Conservation (phyloP, 2,797 vertebrate genomes). For the Sebastes iracundus region DNA sequence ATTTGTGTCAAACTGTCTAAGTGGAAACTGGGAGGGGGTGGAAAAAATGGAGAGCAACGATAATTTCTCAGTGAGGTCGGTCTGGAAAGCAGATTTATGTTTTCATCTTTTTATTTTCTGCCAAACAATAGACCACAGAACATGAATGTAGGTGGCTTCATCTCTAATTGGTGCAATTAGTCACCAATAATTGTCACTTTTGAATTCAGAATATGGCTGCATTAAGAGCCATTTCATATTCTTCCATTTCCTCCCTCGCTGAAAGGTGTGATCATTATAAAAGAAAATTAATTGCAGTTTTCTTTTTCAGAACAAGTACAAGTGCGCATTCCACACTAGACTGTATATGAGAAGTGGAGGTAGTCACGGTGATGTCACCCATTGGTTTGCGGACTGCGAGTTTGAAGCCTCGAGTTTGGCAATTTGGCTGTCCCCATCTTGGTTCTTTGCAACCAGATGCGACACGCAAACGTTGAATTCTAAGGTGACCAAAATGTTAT, state of each 20-base stretch:
- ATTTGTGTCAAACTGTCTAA: constrained; percentile 41
- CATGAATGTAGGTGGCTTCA: not conserved
- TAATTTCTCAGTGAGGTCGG: not conserved
- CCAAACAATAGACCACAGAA: not conserved
- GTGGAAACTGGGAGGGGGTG: constrained; percentile 16
- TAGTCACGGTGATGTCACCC: too few relatives aligned
- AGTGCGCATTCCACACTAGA: not conserved
- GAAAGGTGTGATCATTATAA: constrained; percentile 10
- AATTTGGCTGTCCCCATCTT: too few relatives aligned
- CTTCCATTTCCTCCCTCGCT: not conserved
- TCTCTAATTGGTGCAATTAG: not conserved
- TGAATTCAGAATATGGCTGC: not conserved
- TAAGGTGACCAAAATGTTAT: too few relatives aligned
- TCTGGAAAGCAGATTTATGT: not conserved
- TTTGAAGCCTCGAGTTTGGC: too few relatives aligned
- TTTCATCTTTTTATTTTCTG: not conserved
- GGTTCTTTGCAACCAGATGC: too few relatives aligned
- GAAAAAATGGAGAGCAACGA: constrained; percentile 8
- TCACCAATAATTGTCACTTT: not conserved
- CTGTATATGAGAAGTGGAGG: too few relatives aligned
- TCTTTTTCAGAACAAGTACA: not conserved
- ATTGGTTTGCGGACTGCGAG: too few relatives aligned
- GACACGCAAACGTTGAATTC: too few relatives aligned
- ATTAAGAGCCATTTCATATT: not conserved
- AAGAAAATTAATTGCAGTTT: not conserved